Conservation (phyloP, 1,140 invertebrate genomes). For the Eumaeus atala region DNA sequence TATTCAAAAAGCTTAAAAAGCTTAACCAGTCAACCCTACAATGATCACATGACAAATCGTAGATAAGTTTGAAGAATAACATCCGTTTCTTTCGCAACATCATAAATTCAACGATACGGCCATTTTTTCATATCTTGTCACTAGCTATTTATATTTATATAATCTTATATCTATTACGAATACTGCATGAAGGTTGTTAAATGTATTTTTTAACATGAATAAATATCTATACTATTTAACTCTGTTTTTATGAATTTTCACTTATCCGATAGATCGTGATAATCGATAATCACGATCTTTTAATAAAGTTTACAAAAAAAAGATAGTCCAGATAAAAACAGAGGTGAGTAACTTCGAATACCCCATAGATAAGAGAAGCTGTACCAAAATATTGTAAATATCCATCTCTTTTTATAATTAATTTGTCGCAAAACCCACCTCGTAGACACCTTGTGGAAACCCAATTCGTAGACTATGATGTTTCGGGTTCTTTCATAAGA, state of each 20-base stretch:
- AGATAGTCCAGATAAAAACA: too few relatives aligned
- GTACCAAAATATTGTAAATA: too few relatives aligned
- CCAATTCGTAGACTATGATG: too few relatives aligned
- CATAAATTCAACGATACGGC: neutral
- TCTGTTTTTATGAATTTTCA: neutral
- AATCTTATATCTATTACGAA: neutral
- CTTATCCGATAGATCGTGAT: neutral
- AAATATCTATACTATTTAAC: neutral
- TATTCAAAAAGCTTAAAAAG: too few relatives aligned
- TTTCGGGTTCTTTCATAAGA: too few relatives aligned
- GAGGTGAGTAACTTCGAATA: too few relatives aligned
- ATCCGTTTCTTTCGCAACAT: conserved; percentile 1
- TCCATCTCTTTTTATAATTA: too few relatives aligned
- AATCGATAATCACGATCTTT: neutral
- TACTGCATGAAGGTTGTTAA: neutral
- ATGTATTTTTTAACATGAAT: neutral
- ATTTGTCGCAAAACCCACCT: too few relatives aligned
- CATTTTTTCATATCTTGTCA: conserved; percentile 9
- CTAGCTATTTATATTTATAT: neutral
- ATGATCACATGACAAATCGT: conserved; percentile 1
- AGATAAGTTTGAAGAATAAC: conserved; percentile 10
- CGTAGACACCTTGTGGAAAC: too few relatives aligned
- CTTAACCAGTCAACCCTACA: neutral
- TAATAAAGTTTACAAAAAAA: neutral
- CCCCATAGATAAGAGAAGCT: too few relatives aligned